phyloP scores from a whole-genome alignment of 2,888 invertebrate species.

The Andrena trimmerana region DNA sequence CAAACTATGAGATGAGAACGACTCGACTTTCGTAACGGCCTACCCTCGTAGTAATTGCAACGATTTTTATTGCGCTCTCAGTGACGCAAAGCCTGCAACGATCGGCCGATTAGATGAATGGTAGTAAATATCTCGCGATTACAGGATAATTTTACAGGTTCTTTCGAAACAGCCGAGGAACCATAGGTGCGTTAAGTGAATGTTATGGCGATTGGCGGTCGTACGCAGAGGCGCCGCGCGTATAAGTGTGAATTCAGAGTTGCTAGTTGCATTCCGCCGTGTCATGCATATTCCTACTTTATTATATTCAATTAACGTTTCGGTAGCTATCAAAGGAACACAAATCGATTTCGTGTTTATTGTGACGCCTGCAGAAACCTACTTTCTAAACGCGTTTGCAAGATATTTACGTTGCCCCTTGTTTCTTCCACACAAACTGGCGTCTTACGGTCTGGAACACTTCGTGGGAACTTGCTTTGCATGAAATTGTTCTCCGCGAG shows the following conservation, averaged over 20 bases:
- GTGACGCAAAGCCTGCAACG: background rate
- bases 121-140: background rate
- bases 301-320: constrained; percentile 32
- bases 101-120: background rate
- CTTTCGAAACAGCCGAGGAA: constrained; percentile 31
- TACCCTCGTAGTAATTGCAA: background rate
- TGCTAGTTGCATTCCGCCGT: constrained; percentile 10
- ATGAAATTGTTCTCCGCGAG: background rate
- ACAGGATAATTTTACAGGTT: constrained; percentile 17
- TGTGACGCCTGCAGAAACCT: background rate
- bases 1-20: constrained; percentile 9
- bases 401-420: background rate
- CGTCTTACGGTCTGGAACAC: background rate
- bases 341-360: constrained; percentile 9
- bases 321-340: background rate
- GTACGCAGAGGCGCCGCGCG: background rate
- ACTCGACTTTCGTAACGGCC: constrained; percentile 27
- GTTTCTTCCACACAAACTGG: background rate
- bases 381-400: background rate
- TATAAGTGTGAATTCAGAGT: background rate
- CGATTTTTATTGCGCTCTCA: background rate
- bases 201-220: background rate
- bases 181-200: background rate
- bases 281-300: constrained; percentile 16
- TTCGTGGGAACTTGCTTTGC: constrained; percentile 7